Conservation (phyloP, 2,797 vertebrate species). For the Myotis planiceps region DNA sequence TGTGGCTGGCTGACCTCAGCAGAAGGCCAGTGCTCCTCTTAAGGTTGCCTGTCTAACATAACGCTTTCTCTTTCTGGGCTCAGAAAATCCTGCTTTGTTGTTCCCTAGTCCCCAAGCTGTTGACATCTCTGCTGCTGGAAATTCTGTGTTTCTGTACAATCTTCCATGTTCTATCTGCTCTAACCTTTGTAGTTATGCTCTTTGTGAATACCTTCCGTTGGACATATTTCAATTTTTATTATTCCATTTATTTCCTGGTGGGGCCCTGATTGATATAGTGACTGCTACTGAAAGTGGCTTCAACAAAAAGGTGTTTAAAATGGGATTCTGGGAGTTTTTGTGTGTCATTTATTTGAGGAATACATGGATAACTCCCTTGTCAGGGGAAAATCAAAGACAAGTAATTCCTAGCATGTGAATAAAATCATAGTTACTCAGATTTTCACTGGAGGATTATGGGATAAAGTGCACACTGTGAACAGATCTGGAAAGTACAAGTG, state of each 20-base stretch:
- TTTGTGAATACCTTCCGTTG: background rate
- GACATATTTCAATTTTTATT: background rate
- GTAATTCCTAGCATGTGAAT: background rate
- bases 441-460: background rate
- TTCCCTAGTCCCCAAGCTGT: accelerated
- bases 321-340: background rate
- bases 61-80: background rate
- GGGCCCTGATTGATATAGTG: background rate
- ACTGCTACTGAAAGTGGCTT: background rate
- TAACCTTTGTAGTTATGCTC: background rate
- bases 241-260: background rate
- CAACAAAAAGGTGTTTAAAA: background rate
- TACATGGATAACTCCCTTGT: background rate
- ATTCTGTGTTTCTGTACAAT: background rate
- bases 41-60: too few species aligned
- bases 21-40: background rate
- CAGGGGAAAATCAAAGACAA: background rate
- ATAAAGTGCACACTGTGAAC: background rate
- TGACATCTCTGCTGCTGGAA: background rate
- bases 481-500: background rate
- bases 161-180: background rate
- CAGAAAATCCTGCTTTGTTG: background rate
- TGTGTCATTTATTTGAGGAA: background rate
- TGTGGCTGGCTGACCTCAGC: background rate
- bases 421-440: background rate